Evolutionary conservation across 2,797 vertebrate genomes (phyloP).

Genomic region (Antrozous pallidus): DNA sequence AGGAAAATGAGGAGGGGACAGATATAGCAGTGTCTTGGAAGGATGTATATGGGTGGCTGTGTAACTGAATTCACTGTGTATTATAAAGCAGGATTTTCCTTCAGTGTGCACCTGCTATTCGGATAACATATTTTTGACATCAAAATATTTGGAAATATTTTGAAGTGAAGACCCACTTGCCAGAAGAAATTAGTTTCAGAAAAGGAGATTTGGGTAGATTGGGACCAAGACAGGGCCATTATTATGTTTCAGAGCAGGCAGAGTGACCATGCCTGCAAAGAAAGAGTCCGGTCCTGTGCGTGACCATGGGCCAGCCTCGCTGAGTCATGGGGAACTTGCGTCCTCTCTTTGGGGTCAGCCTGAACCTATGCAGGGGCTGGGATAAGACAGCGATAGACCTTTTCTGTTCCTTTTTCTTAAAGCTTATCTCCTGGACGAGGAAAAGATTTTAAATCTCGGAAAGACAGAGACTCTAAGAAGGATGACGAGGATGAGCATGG

Average conservation of each 20-base stretch:
- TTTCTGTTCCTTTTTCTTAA: conserved; percentile 70
- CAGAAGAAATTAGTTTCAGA: conserved; percentile 1
- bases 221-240: neutral
- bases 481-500: conserved; percentile 91
- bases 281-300: neutral
- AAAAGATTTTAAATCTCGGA: conserved; percentile 90
- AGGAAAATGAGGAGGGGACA: neutral
- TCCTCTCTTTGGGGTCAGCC: neutral
- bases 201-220: conserved; percentile 18
- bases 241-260: neutral
- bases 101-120: neutral
- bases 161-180: neutral
- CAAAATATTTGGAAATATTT: no score
- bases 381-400: neutral
- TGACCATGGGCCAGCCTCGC: neutral
- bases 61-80: neutral
- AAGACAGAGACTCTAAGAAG: conserved; percentile 89
- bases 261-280: neutral
- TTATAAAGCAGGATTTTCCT: neutral
- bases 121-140: conserved; percentile 14
- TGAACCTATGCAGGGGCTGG: neutral
- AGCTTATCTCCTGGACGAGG: conserved; percentile 90
- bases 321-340: neutral
- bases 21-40: neutral
- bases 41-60: neutral